Evolutionary conservation across 2,113 vertebrate species (phyloP).

Genomic region (Okapia johnstoni): DNA sequence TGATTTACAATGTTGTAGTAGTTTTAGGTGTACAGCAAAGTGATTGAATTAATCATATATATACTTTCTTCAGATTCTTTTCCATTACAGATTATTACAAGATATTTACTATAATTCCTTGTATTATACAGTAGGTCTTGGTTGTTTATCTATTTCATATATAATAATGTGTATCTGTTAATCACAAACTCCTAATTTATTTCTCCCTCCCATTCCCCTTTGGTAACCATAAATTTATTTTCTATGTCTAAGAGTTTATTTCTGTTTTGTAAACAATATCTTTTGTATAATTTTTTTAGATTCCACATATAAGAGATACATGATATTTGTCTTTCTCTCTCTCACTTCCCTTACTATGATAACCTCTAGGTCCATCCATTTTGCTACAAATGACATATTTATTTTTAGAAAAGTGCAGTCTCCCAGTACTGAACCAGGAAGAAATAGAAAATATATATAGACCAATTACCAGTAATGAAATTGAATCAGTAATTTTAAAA

Average conservation of each 20-base stretch:
- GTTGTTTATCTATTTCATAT: not conserved
- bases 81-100: not conserved
- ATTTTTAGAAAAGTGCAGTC: not conserved
- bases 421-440: not conserved
- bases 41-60: not conserved
- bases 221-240: not conserved
- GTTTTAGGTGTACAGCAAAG: not conserved
- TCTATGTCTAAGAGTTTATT: not conserved
- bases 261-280: not conserved
- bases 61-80: not conserved
- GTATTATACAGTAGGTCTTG: not conserved
- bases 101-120: not conserved
- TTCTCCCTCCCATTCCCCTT: not conserved
- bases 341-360: not conserved
- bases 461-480: not conserved
- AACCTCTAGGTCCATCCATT: not conserved
- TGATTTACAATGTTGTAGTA: not conserved
- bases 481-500: not conserved
- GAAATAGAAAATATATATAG: not conserved
- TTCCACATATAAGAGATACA: not conserved
- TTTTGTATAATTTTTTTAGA: not conserved
- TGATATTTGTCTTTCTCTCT: not conserved
- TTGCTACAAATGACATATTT: not conserved
- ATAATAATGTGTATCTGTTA: not conserved
- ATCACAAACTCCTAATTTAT: not conserved